Base-by-base conservation (phyloP, 2,797 vertebrate species). In the Steatocranus sp. region DNA sequence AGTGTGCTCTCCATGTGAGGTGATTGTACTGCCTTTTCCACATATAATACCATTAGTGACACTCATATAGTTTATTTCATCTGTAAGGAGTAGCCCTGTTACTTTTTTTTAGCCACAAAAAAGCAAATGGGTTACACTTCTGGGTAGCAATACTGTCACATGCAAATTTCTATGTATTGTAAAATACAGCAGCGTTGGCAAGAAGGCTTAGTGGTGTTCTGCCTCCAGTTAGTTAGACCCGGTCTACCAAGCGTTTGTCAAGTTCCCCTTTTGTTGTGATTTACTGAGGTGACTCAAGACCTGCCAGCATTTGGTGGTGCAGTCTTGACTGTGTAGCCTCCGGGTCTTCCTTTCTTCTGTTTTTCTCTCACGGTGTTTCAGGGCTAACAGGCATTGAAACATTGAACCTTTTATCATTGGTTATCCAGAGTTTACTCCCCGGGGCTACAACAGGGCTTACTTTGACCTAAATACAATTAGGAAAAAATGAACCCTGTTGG, bases 261-360 rank as follows among this genome's bases (percentile, higher is more conserved):
- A 41, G 14, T 79, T 83, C 46, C 34, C 10, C 23, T 76, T 82
- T 76, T 75, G 41, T 75, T 53, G 51, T 76, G 34, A 80, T 78
- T 82, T 38, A 34, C n/a, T 61, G 54, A 61, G 48, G 50, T 77
- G 48, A 30, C n/a, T 82, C 11, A 49, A 25, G 32, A 80, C 53
- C n/a, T 63, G 36, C 27, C 17, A 3, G 27, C 20, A 14, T 0
- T 41, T 34, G 32, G 32, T 77, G 56, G 38, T 82, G 6, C n/a
- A 68, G 75, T 79, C 18, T 18, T 48, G 25, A 18, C 15, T 48
- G 38, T 34, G 53, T 75, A 76, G 46, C 49, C 48, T 58, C 34
- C 1, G 11, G 73, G 10, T 23, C n/a, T 66, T 75, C 25, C 77
- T 43, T 61, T 85, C 63, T 83, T 79, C 84, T 88, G 83, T 68